phyloP scores from a whole-genome alignment of 1,140 invertebrate species.

The Bombus affinis region DNA sequence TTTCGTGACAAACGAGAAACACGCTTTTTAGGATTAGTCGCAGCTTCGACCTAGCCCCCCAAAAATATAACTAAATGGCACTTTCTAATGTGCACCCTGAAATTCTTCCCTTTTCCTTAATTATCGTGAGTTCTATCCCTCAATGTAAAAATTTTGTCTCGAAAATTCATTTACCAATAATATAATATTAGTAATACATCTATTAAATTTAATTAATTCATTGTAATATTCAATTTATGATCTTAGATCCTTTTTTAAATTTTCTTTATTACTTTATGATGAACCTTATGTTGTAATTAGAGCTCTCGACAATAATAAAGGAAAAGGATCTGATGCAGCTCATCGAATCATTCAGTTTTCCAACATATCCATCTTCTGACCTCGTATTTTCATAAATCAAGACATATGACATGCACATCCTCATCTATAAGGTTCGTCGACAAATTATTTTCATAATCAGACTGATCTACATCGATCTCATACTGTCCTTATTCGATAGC shows the following conservation, averaged over 20 bases:
- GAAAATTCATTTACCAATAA: neutral
- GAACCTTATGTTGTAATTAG: neutral
- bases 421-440: slow-evolving; percentile 24
- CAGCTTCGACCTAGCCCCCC: slow-evolving; percentile 62
- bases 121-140: neutral
- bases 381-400: slow-evolving; percentile 50
- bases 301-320: neutral
- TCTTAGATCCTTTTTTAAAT: neutral
- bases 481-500: slow-evolving; percentile 2
- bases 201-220: neutral
- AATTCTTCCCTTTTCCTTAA: slow-evolving; percentile 23
- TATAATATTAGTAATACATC: neutral
- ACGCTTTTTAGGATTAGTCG: slow-evolving; percentile 66
- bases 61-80: slow-evolving; percentile 35
- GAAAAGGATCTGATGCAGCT: slow-evolving; percentile 16
- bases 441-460: slow-evolving; percentile 47
- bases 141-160: neutral
- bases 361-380: slow-evolving; percentile 54
- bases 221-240: no score
- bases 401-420: slow-evolving; percentile 2
- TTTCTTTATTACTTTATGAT: neutral
- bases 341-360: slow-evolving; percentile 46
- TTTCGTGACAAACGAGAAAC: slow-evolving; percentile 56
- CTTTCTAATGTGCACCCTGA: slow-evolving; percentile 17
- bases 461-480: slow-evolving; percentile 30